phyloP scores from a whole-genome alignment of 2,797 vertebrate genomes.

The Leptoclinus maculatus region DNA sequence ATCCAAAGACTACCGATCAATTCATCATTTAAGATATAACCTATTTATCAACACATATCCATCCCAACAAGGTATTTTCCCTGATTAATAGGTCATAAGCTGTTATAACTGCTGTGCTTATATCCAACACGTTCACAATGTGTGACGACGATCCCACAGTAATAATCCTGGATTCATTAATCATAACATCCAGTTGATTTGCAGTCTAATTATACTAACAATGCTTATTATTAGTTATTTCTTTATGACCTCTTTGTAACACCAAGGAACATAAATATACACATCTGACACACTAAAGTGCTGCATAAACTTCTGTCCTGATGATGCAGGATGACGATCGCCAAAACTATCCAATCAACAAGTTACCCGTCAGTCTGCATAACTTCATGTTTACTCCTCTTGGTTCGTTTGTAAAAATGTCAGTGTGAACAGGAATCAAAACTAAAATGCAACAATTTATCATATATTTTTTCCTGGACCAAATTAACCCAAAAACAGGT shows the following conservation, averaged over 20 bases:
- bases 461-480: neutral
- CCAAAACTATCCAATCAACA: neutral
- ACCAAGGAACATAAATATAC: neutral
- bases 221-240: neutral
- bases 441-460: neutral
- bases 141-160: neutral
- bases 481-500: neutral
- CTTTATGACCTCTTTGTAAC: neutral
- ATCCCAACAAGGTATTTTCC: neutral
- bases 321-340: no score
- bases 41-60: neutral
- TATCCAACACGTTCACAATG: neutral
- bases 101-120: neutral
- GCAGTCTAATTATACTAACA: no score
- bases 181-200: neutral
- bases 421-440: neutral
- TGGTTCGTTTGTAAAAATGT: neutral
- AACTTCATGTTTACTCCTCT: neutral
- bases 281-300: neutral
- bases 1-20: neutral
- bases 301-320: neutral
- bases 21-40: neutral
- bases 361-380: neutral
- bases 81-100: neutral
- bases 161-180: neutral